Conservation (phyloP, 23 tunicate species). For the Ciona savignyi region DNA sequence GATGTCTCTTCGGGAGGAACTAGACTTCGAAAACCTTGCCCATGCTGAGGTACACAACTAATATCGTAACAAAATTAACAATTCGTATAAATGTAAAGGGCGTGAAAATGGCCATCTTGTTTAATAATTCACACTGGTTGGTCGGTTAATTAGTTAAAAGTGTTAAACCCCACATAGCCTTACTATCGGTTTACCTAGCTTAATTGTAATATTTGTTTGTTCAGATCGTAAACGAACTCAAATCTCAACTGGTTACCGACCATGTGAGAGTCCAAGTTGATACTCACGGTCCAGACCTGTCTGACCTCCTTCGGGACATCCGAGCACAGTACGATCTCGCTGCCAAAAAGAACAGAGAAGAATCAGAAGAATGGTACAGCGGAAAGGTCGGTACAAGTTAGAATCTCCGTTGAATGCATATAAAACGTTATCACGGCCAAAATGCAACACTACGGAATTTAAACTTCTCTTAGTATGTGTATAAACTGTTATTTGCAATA, state of each 20-base stretch:
- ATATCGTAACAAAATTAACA: too few species aligned
- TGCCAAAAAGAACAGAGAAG: conserved; percentile 96
- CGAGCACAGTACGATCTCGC: conserved; percentile 98
- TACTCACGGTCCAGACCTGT: conserved; percentile 98
- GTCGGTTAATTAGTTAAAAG: too few species aligned
- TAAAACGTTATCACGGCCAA: too few species aligned
- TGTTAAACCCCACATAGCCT: too few species aligned
- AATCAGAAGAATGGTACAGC: conserved; percentile 98
- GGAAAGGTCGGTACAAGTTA: conserved; percentile 66
- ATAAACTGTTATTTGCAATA: too few species aligned
- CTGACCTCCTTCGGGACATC: conserved; percentile 96
- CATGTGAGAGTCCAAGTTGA: conserved; percentile 99
- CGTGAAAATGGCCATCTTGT: too few species aligned
- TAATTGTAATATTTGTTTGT: not conserved
- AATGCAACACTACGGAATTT: too few species aligned
- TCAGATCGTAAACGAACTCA: conserved; percentile 94
- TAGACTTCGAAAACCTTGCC: conserved; percentile 95
- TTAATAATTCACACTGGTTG: too few species aligned
- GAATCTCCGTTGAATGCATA: too few species aligned
- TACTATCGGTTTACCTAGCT: too few species aligned
- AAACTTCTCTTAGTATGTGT: too few species aligned
- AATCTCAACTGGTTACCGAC: conserved; percentile 98
- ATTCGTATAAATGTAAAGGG: too few species aligned
- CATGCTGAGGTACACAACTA: conserved; percentile 84
- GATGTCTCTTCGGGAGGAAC: conserved; percentile 91